Conservation (phyloP, 2,797 vertebrate species). For the Phoxinus dragarum region DNA sequence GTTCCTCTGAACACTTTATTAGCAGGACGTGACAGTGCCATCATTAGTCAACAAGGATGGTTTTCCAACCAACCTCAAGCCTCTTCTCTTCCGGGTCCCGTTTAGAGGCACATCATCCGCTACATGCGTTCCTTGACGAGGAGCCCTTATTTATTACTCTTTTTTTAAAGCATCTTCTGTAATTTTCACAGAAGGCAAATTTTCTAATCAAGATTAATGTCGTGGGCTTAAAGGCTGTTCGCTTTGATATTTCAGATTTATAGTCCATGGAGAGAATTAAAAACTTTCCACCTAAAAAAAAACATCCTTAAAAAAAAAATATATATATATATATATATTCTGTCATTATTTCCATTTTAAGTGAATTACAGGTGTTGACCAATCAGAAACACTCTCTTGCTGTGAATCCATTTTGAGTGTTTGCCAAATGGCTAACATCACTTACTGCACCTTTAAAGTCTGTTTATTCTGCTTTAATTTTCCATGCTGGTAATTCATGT, state of each 20-base stretch:
- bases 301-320: not conserved
- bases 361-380: slow-evolving; percentile 20
- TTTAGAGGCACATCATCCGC: not conserved
- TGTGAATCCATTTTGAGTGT: not conserved
- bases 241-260: slow-evolving; percentile 17
- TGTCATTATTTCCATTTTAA: not conserved
- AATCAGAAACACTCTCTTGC: not conserved
- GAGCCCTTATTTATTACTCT: slow-evolving; percentile 8
- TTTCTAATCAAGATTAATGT: slow-evolving; percentile 6
- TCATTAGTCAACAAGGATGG: not conserved
- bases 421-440: not conserved
- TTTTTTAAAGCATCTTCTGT: slow-evolving; percentile 1
- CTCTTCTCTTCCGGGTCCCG: slow-evolving; percentile 22
- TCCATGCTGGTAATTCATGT: not conserved
- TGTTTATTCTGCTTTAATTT: slow-evolving; percentile 26
- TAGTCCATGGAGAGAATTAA: not conserved
- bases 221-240: not conserved
- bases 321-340: too few species aligned
- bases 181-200: not conserved
- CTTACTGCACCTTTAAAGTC: not conserved
- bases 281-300: not conserved
- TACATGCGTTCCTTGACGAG: not conserved
- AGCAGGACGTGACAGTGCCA: slow-evolving; percentile 11
- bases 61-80: slow-evolving; percentile 6
- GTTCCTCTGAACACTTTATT: slow-evolving; percentile 75